A percentile compares a stretch with the other conserved stretches of the same genome.
Conservation (phyloP, 2,888 invertebrate genomes). For the Cinara cedri region DNA sequence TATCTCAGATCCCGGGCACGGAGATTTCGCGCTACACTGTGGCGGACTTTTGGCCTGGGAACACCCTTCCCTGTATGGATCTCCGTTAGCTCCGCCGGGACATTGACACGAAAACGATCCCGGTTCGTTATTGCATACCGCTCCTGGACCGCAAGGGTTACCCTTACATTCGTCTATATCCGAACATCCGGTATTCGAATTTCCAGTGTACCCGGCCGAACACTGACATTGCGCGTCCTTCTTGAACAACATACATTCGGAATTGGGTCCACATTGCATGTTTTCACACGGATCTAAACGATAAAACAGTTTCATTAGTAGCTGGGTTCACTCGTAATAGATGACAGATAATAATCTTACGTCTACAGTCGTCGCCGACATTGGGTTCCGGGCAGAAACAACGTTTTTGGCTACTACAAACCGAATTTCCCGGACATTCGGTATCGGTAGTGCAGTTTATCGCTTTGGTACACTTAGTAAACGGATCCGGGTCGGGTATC, state of each 20-base stretch:
- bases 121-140: conserved; percentile 86
- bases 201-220: conserved; percentile 79
- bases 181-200: conserved; percentile 75
- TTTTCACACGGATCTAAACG: conserved; percentile 87
- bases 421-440: conserved; percentile 88
- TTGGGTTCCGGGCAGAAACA: conserved; percentile 91
- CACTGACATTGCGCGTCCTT: conserved; percentile 85
- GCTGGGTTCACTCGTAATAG: not conserved
- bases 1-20: conserved; percentile 84
- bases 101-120: conserved; percentile 88
- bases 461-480: conserved; percentile 80
- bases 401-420: conserved; percentile 78
- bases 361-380: conserved; percentile 88
- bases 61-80: conserved; percentile 74
- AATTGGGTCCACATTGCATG: conserved; percentile 82
- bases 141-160: conserved; percentile 82
- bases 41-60: conserved; percentile 65
- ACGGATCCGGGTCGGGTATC: conserved; percentile 82
- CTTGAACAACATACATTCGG: conserved; percentile 85
- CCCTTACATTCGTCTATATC: conserved; percentile 87
- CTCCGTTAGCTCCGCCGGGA: conserved; percentile 78
- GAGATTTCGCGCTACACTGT: conserved; percentile 75
- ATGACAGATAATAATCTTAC: conserved; percentile 67
- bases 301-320: conserved; percentile 9
- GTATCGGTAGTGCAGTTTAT: conserved; percentile 76